Conservation (phyloP, 2,113 vertebrate species). For the Misgurnus anguillicaudatus region DNA sequence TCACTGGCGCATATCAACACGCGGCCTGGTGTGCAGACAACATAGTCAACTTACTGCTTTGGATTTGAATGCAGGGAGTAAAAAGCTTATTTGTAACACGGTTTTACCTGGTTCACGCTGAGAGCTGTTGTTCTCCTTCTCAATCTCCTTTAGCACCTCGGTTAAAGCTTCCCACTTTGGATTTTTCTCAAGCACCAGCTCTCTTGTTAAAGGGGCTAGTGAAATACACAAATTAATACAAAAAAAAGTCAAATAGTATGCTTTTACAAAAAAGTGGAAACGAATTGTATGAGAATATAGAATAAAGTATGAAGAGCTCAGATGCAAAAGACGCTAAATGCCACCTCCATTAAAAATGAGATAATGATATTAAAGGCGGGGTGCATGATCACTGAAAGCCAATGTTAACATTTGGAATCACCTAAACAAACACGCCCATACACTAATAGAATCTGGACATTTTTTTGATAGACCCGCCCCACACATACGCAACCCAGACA, state of each 20-base stretch:
- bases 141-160: slow-evolving; percentile 92
- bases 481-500: no score
- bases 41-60: not conserved
- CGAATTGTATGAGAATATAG: not conserved
- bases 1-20: slow-evolving; percentile 95
- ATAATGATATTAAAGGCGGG: no score
- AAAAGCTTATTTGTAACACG: not conserved
- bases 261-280: not conserved
- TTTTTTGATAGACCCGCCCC: no score
- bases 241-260: not conserved
- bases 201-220: slow-evolving; percentile 74
- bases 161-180: slow-evolving; percentile 94
- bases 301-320: no score
- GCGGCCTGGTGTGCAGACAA: slow-evolving; percentile 73
- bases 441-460: no score
- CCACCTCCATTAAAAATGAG: no score
- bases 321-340: no score
- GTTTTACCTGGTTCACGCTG: slow-evolving; percentile 80
- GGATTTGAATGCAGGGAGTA: not conserved
- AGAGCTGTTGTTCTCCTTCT: slow-evolving; percentile 86
- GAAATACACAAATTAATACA: slow-evolving; percentile 49
- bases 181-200: slow-evolving; percentile 89
- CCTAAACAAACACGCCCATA: no score
- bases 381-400: no score
- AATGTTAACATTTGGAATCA: no score